Evolutionary conservation across 2,113 vertebrate species (phyloP).

Genomic region (Cololabis saira): DNA sequence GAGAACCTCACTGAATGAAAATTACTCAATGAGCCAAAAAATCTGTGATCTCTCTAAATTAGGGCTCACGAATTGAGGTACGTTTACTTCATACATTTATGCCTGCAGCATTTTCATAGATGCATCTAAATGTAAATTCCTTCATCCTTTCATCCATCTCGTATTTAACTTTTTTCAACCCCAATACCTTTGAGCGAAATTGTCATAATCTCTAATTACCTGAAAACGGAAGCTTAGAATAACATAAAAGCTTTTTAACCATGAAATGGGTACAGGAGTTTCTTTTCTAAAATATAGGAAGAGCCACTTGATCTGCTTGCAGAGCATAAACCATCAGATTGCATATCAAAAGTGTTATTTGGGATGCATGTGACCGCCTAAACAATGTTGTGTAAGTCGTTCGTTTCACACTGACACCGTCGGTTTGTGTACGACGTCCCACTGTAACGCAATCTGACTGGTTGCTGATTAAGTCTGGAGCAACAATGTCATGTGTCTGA

Average conservation of each 20-base stretch:
- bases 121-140: slow-evolving; percentile 40
- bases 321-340: slow-evolving; percentile 21
- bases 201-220: slow-evolving; percentile 42
- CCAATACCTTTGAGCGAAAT: not conserved
- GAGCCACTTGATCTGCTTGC: slow-evolving; percentile 24
- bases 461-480: slow-evolving; percentile 69
- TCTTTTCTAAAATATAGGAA: slow-evolving; percentile 8
- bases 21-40: slow-evolving; percentile 51
- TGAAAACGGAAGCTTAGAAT: slow-evolving; percentile 27
- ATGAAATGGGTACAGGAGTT: slow-evolving; percentile 19
- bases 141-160: slow-evolving; percentile 1
- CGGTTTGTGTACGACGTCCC: slow-evolving; percentile 5
- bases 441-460: slow-evolving; percentile 49
- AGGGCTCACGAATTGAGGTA: slow-evolving; percentile 24
- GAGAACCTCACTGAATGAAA: slow-evolving; percentile 46
- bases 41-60: slow-evolving; percentile 44
- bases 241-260: slow-evolving; percentile 31
- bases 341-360: slow-evolving; percentile 22
- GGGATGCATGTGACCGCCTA: slow-evolving; percentile 19
- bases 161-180: slow-evolving; percentile 14
- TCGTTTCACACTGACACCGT: too few species aligned
- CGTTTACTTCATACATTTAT: slow-evolving; percentile 2
- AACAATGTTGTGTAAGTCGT: too few species aligned
- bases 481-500: slow-evolving; percentile 59
- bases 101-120: slow-evolving; percentile 22